Percentiles rank a stretch among this genome's conserved stretches.
Evolutionary conservation across 2,888 invertebrate genomes (phyloP).

Genomic region (Agrypnus murinus): DNA sequence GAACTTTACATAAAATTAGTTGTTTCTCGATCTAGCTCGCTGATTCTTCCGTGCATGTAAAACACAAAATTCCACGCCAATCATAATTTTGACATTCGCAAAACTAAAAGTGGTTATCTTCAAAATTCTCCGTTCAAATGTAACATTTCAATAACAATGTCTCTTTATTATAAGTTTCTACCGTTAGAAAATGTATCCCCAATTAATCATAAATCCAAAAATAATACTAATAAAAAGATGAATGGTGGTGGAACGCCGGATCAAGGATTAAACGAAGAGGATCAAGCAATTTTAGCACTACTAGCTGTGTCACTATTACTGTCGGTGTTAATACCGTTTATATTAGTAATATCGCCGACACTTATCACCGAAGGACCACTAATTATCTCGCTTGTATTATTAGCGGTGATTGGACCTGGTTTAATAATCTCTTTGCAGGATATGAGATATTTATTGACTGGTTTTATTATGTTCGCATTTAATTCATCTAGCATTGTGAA

Average conservation of each 20-base stretch:
- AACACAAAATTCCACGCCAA: too few species aligned
- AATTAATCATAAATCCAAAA: not conserved
- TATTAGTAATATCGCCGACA: constrained; percentile 58
- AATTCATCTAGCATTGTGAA: too few species aligned
- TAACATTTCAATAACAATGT: constrained; percentile 1
- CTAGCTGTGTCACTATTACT: constrained; percentile 58
- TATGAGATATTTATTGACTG: constrained; percentile 54
- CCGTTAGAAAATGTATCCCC: not conserved
- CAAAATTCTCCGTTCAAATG: constrained; percentile 1
- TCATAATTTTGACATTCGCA: too few species aligned
- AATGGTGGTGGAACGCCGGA: constrained; percentile 40
- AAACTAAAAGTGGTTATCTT: not conserved
- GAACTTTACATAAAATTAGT: too few species aligned
- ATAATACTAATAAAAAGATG: too few species aligned
- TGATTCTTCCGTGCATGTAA: too few species aligned
- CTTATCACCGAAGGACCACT: constrained; percentile 58
- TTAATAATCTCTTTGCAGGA: constrained; percentile 56
- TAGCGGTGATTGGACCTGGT: constrained; percentile 56
- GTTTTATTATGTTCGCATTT: constrained; percentile 12
- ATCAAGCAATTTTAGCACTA: constrained; percentile 59
- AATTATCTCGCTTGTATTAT: constrained; percentile 51
- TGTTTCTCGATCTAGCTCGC: too few species aligned
- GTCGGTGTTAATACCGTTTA: constrained; percentile 58
- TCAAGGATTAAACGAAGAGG: constrained; percentile 53
- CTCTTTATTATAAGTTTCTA: not conserved